Evolutionary conservation across 2,888 invertebrate genomes (phyloP), one percentile per base, ranked within the genome.

Genomic region (Andrena haemorrhoa): DNA sequence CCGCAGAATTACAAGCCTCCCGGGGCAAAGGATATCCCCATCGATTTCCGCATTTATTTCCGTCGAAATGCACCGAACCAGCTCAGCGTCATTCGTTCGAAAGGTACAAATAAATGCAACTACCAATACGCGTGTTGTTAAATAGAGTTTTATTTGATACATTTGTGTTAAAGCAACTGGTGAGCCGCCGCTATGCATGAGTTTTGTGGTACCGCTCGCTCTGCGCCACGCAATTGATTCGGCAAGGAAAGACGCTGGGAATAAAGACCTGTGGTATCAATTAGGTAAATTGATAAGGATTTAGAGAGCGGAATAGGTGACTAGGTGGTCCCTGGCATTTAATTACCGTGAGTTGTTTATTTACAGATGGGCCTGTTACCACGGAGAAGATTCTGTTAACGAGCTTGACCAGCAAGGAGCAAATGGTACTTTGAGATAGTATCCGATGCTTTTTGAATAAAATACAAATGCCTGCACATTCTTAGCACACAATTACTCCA

Each of bases 21-120:
- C 0, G 97, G 97, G 0, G 95, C 96, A 0, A 97, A 97, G 90
- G 97, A 97, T 86, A 97, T 97, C 89, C 97, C 97, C 0, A 95
- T 96, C 23, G 97, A 97, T 92, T 96, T 97, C 86, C 95, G 97
- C 82, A 94, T 97, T 4, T 96, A 96, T 84, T 95, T 97, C 83
- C 94, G 95, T 51, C 95, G 96, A 85, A 96, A 97, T 89, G 95
- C 95, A 31, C 94, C 95, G 12, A 97, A 97, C 92, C 95, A 95
- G 0, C 91, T 94, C 8, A 97, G 97, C 20, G 96, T 97, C 10
- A 94, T 97, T 83, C 95, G 97, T 74, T 97, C 97, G 0, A 97
- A 97, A 95, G 96, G 97, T 93, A 86, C 23, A 53, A 49, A 16
- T 29, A 35, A n/a, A n/a, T 29, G 5, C 0, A 35, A 49, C 2